Percentiles rank a stretch among this genome's conserved stretches.
phyloP scores from a whole-genome alignment of 2,888 invertebrate genomes.

The Phyllotreta striolata region DNA sequence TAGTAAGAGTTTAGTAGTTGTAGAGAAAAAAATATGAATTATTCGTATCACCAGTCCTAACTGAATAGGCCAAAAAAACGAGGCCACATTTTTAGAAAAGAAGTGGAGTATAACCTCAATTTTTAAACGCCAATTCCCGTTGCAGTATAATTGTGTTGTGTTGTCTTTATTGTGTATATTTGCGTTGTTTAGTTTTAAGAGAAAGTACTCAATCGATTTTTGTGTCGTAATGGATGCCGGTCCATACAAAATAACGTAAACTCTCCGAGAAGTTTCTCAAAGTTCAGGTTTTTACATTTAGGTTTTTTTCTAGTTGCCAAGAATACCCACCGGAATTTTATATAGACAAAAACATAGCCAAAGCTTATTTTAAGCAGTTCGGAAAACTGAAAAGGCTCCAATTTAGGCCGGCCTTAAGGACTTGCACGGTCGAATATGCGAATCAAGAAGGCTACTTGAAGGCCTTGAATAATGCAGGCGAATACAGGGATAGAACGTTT shows the following conservation, averaged over 20 bases:
- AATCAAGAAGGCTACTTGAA: slow-evolving; percentile 66
- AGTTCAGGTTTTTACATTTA: not conserved
- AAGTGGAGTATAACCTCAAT: no score
- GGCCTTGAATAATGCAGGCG: slow-evolving; percentile 69
- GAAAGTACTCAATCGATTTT: not conserved
- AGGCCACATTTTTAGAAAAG: no score
- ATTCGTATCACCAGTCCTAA: no score
- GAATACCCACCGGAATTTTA: slow-evolving; percentile 72
- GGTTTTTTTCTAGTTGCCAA: slow-evolving; percentile 63
- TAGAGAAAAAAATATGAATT: no score
- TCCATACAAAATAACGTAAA: slow-evolving; percentile 27
- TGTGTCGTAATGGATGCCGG: slow-evolving; percentile 6
- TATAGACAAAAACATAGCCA: slow-evolving; percentile 68
- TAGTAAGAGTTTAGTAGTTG: not conserved
- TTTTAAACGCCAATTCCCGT: no score
- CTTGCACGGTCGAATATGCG: slow-evolving; percentile 76
- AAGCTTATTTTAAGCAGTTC: slow-evolving; percentile 74
- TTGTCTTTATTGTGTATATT: no score
- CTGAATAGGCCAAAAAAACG: no score
- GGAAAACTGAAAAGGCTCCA: slow-evolving; percentile 74
- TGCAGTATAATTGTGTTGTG: no score
- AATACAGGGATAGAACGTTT: slow-evolving; percentile 70
- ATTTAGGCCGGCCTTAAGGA: slow-evolving; percentile 69
- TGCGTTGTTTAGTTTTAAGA: no score
- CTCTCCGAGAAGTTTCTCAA: not conserved